Conservation (phyloP, 64 coral and sea anemone genomes). For the Actinia equina region DNA sequence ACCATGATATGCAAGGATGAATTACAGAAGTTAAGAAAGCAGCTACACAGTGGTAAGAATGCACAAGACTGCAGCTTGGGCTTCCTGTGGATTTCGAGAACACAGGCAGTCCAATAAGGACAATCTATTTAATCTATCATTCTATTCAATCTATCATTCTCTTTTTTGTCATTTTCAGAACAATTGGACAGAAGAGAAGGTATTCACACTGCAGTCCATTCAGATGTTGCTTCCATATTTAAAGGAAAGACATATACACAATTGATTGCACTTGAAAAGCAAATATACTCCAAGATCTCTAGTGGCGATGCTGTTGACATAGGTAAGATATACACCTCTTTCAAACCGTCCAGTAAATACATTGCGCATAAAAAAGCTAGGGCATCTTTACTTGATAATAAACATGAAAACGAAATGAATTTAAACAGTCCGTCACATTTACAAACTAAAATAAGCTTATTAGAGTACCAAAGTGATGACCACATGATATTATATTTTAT, state of each 20-base stretch:
- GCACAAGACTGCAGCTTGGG: neutral
- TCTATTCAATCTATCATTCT: too few species aligned
- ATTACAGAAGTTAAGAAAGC: constrained; percentile 75
- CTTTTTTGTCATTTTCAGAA: constrained; percentile 11
- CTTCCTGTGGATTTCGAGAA: neutral
- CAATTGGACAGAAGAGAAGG: constrained; percentile 80
- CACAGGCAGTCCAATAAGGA: neutral
- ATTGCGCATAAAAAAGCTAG: too few species aligned
- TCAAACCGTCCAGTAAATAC: too few species aligned
- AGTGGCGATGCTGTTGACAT: constrained; percentile 95
- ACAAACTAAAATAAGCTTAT: too few species aligned
- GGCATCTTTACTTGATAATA: too few species aligned
- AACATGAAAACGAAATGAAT: too few species aligned
- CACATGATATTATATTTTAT: too few species aligned
- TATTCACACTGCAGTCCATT: constrained; percentile 83
- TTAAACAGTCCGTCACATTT: too few species aligned
- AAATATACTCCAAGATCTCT: constrained; percentile 87
- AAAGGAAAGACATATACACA: constrained; percentile 83
- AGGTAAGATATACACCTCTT: constrained; percentile 45
- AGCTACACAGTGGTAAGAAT: constrained; percentile 1
- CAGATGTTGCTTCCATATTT: constrained; percentile 85
- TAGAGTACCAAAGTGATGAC: too few species aligned
- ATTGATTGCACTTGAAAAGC: constrained; percentile 74
- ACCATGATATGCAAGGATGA: constrained; percentile 81
- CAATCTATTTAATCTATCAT: too few species aligned